Evolutionary conservation across 2,797 vertebrate genomes (phyloP).

Genomic region (Microctenopoma stevenorrisi): DNA sequence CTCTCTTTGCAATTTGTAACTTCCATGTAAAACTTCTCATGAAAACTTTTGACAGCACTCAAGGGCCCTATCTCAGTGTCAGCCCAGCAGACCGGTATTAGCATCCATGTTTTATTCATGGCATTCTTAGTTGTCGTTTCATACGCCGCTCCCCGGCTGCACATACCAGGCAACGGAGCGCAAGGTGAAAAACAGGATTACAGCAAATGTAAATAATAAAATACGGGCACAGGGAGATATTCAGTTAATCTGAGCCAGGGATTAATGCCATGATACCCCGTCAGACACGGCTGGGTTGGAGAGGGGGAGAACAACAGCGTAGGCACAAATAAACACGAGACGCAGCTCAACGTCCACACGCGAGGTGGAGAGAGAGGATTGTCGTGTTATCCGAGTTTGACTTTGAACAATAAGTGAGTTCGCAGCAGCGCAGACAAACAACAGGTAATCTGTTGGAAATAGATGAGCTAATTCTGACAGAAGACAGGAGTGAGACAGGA

Average conservation of each 20-base stretch:
- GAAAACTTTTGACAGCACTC: conserved; percentile 62
- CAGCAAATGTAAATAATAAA: conserved; percentile 77
- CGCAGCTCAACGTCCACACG: conserved; percentile 7
- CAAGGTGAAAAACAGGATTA: conserved; percentile 79
- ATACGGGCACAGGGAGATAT: conserved; percentile 70
- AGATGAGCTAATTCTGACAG: conserved; percentile 42
- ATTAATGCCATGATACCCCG: conserved; percentile 75
- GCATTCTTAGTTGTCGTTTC: conserved; percentile 58
- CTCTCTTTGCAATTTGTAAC: conserved; percentile 30
- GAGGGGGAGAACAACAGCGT: conserved; percentile 27
- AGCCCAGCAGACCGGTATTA: conserved; percentile 64
- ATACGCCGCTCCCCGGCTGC: conserved; percentile 44
- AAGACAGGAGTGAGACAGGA: neutral
- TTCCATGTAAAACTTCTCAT: conserved; percentile 35
- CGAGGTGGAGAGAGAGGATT: conserved; percentile 37
- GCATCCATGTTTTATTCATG: conserved; percentile 78
- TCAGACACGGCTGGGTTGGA: conserved; percentile 54
- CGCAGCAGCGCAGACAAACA: conserved; percentile 41
- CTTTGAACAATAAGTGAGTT: conserved; percentile 67
- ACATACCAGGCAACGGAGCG: conserved; percentile 43
- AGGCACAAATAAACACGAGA: conserved; percentile 21
- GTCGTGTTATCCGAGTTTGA: conserved; percentile 47
- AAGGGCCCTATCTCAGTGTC: conserved; percentile 51
- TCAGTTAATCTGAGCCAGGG: conserved; percentile 73
- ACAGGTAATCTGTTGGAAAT: conserved; percentile 47